phyloP scores from a whole-genome alignment of 2,888 invertebrate genomes.

The Chaitophorus viminalis region DNA sequence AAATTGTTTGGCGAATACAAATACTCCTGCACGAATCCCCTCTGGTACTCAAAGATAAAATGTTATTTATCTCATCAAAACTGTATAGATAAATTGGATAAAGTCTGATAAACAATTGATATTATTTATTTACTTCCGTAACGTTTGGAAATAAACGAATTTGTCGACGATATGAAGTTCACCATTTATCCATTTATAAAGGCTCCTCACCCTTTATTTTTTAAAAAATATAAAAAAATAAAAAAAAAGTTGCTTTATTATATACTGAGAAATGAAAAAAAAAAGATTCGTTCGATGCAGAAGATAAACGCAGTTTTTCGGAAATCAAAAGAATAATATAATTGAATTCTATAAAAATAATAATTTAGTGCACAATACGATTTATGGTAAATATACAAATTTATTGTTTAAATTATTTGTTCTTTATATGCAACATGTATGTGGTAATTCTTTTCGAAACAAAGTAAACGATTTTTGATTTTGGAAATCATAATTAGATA shows the following conservation, averaged over 20 bases:
- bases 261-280: not conserved
- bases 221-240: no score
- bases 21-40: no score
- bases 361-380: not conserved
- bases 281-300: not conserved
- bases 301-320: not conserved
- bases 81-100: not conserved
- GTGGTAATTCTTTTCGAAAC: no score
- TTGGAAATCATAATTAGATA: no score
- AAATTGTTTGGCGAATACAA: not conserved
- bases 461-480: no score
- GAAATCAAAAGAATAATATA: not conserved
- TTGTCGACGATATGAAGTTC: not conserved
- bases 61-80: not conserved
- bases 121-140: conserved; percentile 13
- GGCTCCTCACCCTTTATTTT: not conserved
- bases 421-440: no score
- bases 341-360: not conserved
- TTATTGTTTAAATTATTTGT: no score
- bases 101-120: conserved; percentile 8
- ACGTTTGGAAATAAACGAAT: not conserved
- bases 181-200: not conserved
- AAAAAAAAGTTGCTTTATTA: not conserved
- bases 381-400: no score
- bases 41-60: not conserved